Evolutionary conservation across 30 jellyfish, hydroid and myxozoan species (phyloP).

Genomic region (Aurelia sp.): DNA sequence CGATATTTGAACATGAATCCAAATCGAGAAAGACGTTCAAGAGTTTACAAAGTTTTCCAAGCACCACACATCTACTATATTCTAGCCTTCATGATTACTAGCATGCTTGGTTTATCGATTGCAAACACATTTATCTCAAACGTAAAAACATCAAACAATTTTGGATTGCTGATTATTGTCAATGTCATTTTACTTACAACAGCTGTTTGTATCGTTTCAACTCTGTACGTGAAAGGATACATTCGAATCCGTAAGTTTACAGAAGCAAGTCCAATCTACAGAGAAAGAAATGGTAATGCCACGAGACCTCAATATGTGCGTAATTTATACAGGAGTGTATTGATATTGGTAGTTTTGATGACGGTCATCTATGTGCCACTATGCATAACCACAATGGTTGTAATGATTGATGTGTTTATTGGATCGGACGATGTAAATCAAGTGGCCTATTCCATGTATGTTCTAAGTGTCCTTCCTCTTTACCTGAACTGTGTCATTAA

Average conservation of each 20-base stretch:
- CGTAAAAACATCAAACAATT: too few species aligned
- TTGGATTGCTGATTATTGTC: too few species aligned
- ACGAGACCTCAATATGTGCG: background rate
- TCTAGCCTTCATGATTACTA: too few species aligned
- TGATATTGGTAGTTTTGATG: background rate
- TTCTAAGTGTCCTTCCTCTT: background rate
- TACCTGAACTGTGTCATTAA: slow-evolving; percentile 1
- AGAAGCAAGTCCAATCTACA: slow-evolving; percentile 16
- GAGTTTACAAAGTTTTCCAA: too few species aligned
- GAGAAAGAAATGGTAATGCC: background rate
- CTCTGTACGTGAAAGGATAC: slow-evolving; percentile 18
- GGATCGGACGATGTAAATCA: too few species aligned
- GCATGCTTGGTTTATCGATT: too few species aligned
- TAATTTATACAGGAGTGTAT: too few species aligned
- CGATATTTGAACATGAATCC: slow-evolving; percentile 49
- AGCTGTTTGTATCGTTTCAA: background rate
- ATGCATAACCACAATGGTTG: background rate
- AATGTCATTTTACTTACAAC: too few species aligned
- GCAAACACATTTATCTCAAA: too few species aligned
- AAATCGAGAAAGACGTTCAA: background rate
- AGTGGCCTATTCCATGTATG: background rate
- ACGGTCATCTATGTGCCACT: background rate
- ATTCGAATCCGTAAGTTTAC: background rate
- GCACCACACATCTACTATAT: too few species aligned
- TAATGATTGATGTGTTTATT: background rate